phyloP scores from a whole-genome alignment of 2,797 vertebrate species.

The Trachurus trachurus region DNA sequence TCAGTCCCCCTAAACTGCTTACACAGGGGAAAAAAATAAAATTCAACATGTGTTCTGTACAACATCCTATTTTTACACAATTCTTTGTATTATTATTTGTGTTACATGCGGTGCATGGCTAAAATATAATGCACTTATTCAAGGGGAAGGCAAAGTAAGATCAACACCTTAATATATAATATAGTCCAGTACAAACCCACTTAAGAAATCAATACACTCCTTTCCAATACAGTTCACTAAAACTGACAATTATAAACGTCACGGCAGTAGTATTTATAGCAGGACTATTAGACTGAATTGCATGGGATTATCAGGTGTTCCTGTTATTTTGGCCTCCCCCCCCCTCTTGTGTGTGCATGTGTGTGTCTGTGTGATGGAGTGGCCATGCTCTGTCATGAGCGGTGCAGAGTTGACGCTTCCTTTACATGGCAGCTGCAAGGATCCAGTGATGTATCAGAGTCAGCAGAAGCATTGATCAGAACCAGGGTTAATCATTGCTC shows the following conservation, averaged over 20 bases:
- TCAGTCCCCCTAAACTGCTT: constrained; percentile 9
- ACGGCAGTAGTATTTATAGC: neutral
- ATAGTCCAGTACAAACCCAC: neutral
- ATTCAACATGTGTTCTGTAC: neutral
- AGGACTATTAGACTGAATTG: neutral
- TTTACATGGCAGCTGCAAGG: constrained; percentile 89
- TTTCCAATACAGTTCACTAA: neutral
- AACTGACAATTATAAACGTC: constrained; percentile 4
- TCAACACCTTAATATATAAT: neutral
- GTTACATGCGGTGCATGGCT: neutral
- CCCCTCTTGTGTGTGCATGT: constrained; percentile 20
- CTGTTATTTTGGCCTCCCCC: constrained; percentile 32
- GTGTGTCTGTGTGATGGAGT: constrained; percentile 70
- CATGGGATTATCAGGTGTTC: constrained; percentile 4
- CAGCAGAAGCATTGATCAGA: constrained; percentile 90
- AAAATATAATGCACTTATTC: neutral
- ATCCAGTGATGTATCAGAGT: constrained; percentile 87
- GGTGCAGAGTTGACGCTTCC: constrained; percentile 85
- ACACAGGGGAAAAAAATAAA: neutral
- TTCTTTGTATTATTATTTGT: neutral
- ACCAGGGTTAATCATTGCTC: constrained; percentile 89
- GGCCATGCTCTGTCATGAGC: constrained; percentile 80
- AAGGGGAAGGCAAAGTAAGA: neutral
- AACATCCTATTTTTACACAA: neutral
- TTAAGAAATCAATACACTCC: neutral